phyloP scores from a whole-genome alignment of 2,797 vertebrate species.

The Darevskia mixta region DNA sequence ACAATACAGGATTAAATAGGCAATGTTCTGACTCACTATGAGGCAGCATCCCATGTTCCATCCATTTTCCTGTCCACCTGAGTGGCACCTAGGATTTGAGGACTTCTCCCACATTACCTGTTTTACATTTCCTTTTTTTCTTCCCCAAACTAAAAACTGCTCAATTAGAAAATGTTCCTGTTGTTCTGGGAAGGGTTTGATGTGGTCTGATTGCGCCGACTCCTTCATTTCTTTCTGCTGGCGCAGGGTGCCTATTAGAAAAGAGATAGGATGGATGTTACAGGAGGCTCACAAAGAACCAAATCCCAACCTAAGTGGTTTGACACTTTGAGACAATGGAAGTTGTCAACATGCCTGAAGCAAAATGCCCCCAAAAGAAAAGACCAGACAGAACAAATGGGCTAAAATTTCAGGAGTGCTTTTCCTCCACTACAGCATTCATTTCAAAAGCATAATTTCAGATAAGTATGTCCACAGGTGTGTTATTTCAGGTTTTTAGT shows the following conservation, averaged over 20 bases:
- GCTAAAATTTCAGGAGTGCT: neutral
- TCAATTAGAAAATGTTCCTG: neutral
- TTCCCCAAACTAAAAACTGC: neutral
- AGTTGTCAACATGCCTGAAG: neutral
- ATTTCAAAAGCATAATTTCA: neutral
- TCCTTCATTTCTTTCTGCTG: neutral
- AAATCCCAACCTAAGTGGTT: neutral
- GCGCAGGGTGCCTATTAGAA: neutral
- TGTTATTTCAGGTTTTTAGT: neutral
- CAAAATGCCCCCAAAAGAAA: neutral
- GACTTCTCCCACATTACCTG: neutral
- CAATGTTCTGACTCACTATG: too few species aligned
- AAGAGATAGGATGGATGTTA: neutral
- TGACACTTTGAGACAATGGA: neutral
- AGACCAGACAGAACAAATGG: neutral
- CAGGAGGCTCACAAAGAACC: neutral
- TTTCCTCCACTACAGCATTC: neutral
- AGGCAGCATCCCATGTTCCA: neutral
- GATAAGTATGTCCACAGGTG: neutral
- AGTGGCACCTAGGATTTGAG: neutral
- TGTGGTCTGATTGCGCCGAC: neutral
- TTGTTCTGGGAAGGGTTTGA: neutral
- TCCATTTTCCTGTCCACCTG: neutral
- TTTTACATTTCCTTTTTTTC: neutral
- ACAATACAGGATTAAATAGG: too few species aligned